Evolutionary conservation across 2,888 invertebrate species (phyloP).

Genomic region (Drosophila falleni): DNA sequence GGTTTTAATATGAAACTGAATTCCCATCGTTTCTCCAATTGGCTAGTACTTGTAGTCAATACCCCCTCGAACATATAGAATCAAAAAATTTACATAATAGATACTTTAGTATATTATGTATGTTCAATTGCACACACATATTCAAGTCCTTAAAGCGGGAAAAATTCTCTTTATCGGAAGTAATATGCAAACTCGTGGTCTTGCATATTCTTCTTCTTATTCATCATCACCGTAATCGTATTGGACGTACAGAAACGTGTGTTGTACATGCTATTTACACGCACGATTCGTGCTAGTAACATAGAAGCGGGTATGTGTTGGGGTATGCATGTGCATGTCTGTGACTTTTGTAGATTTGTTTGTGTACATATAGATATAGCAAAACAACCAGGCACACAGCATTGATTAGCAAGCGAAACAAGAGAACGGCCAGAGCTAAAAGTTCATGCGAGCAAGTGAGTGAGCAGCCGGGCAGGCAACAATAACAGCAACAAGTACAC

Average conservation of each 20-base stretch:
- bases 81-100: neutral
- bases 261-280: conserved; percentile 62
- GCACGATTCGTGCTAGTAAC: conserved; percentile 50
- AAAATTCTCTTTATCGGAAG: conserved; percentile 27
- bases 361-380: conserved; percentile 82
- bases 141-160: neutral
- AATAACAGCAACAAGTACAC: conserved; percentile 71
- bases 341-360: conserved; percentile 82
- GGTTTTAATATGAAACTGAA: neutral
- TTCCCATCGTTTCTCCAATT: neutral
- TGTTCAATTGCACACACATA: neutral
- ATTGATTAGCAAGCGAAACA: conserved; percentile 74
- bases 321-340: conserved; percentile 68
- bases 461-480: conserved; percentile 48
- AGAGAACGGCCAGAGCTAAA: conserved; percentile 67
- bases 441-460: conserved; percentile 66
- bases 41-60: neutral
- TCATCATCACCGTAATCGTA: conserved; percentile 1
- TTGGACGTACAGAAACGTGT: conserved; percentile 31
- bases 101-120: neutral
- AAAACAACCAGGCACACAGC: conserved; percentile 79
- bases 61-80: neutral
- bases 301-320: conserved; percentile 6
- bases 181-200: conserved; percentile 32
- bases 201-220: conserved; percentile 11